Base-by-base conservation (phyloP, 2,888 invertebrate genomes). In the Sycophila texana region DNA sequence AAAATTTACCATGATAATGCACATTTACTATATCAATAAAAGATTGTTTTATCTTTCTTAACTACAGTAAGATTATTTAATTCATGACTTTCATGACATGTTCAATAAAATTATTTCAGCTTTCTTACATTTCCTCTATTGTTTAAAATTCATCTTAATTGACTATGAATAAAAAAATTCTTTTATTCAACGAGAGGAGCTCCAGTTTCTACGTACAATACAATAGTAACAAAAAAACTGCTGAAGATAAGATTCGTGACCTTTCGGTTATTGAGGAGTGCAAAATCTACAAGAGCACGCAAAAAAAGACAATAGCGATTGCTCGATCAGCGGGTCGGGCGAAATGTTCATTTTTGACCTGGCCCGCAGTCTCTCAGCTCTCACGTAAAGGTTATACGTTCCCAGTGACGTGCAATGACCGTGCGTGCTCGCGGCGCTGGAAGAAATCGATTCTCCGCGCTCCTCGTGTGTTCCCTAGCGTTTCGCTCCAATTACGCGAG, bases 341-440 rank as follows among this genome's bases (percentile, higher is more conserved):
- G 10, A 51, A 57, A 76, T 71, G 55, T 65, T 76, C 26, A 63
- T 57, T 63, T 57, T 61, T 22, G 39, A 71, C 30, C 26, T 67
- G 3, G 22, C n/a, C 26, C 51, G 14, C 26, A 51, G 0, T 2
- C 10, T 49, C 66, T 18, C 10, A 2, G 26, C 39, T 10, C 39
- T 39, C 18, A n/a, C 55, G 47, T 22, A 76, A 76, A 76, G 75
- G 61, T 68, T 68, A 67, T 39, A 4, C 51, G 39, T 63, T 22
- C 65, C 18, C 26, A 58, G 70, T 63, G 70, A 63, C 76, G 70
- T 76, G 76, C 76, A 63, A 65, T 76, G 63, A 76, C 76, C 76
- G 76, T 76, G 68, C 16, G 26, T 26, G n/a, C 16, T 53, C 18
- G 67, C 13, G 58, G 47, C 49, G 49, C 26, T 47, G 57, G 51